phyloP scores from a whole-genome alignment of 2,888 invertebrate species.

The Xylophagus ater region DNA sequence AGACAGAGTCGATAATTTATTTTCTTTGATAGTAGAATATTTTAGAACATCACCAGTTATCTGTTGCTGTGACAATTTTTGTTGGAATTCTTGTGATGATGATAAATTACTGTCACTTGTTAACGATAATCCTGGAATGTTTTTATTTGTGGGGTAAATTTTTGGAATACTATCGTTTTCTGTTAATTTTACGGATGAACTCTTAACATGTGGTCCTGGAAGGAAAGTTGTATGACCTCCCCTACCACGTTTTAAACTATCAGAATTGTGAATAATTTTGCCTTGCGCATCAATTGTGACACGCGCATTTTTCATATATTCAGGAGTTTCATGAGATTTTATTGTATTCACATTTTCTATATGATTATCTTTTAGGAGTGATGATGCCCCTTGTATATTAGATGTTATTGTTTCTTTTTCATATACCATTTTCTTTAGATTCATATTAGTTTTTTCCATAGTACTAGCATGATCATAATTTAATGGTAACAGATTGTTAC shows the following conservation, averaged over 20 bases:
- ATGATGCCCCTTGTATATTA: slow-evolving; percentile 14
- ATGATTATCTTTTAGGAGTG: slow-evolving; percentile 13
- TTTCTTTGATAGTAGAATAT: no score
- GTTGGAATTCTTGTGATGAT: no score
- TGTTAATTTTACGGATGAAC: slow-evolving; percentile 36
- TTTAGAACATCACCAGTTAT: no score
- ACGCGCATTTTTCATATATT: slow-evolving; percentile 59
- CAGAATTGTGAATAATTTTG: slow-evolving; percentile 78
- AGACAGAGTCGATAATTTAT: no score
- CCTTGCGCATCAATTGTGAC: slow-evolving; percentile 78
- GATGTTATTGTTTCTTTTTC: slow-evolving; percentile 17
- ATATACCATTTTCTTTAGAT: slow-evolving; percentile 17
- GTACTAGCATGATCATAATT: background rate
- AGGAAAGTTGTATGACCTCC: slow-evolving; percentile 77
- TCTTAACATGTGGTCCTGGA: slow-evolving; percentile 75
- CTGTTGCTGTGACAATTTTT: no score
- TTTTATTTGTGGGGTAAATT: no score
- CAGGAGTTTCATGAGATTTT: no score
- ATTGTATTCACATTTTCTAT: slow-evolving; percentile 17
- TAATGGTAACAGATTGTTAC: slow-evolving; percentile 11
- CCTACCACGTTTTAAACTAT: slow-evolving; percentile 60
- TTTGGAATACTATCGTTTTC: no score
- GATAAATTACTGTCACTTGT: no score
- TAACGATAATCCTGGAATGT: no score
- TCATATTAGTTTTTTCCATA: slow-evolving; percentile 11